These are phyloP conservation scores for Eupelmus urozonus DNA, from an alignment of 2,888 invertebrate genomes.

Conservation along the genomic window DNA sequence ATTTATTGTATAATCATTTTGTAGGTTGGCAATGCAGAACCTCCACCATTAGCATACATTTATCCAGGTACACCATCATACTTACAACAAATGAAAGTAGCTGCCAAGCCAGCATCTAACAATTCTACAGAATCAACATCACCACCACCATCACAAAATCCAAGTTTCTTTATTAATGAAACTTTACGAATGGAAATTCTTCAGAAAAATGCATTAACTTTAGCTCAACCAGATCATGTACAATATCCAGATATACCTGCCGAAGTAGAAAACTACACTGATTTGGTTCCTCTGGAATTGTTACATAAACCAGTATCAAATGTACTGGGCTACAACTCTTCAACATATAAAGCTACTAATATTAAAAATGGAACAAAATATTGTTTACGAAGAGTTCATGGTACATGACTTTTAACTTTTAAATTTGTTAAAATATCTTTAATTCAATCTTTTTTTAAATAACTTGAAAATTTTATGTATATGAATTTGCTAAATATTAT, in stretches of 20 bases:
- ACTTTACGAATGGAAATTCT: conserved; percentile 89
- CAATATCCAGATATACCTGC: conserved; percentile 87
- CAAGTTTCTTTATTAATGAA: conserved; percentile 91
- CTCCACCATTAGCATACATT: conserved; percentile 77
- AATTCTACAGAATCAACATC: conserved; percentile 71
- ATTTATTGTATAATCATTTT: conserved; percentile 12
- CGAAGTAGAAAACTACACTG: conserved; percentile 94
- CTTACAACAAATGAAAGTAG: conserved; percentile 79
- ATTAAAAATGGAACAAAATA: conserved; percentile 90
- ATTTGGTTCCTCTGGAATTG: conserved; percentile 90
- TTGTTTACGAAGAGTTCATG: conserved; percentile 93
- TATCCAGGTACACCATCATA: conserved; percentile 83
- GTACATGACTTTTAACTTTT: conserved; percentile 74
- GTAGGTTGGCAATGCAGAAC: conserved; percentile 52
- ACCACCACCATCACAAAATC: conserved; percentile 73
- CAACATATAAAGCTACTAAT: conserved; percentile 94
- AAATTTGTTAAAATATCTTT: not conserved
- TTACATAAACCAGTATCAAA: conserved; percentile 83
- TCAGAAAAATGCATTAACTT: conserved; percentile 85
- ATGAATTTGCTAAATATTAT: too few species aligned
- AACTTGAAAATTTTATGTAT: too few species aligned
- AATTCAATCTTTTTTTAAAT: not conserved
- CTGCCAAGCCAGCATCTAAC: conserved; percentile 70
- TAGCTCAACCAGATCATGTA: conserved; percentile 86
- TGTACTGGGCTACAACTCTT: conserved; percentile 86